A percentile compares a stretch with the other conserved stretches of the same genome.
phyloP scores from a whole-genome alignment of 2,113 vertebrate species.

The Hippocampus mohnikei region DNA sequence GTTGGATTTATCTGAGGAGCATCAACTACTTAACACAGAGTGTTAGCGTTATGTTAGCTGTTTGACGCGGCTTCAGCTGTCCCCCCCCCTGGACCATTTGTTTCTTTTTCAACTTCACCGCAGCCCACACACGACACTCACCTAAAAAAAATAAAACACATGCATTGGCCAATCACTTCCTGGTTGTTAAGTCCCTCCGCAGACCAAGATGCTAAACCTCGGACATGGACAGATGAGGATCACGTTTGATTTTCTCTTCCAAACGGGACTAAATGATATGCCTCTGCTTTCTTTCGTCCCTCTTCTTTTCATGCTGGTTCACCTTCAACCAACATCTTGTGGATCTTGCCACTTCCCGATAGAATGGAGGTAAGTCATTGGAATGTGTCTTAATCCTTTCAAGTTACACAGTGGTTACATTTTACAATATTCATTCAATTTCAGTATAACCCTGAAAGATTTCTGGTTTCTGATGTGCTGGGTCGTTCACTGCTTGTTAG shows the following conservation, averaged over 20 bases:
- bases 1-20: neutral
- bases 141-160: conserved; percentile 33
- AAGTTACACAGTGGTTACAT: conserved; percentile 1
- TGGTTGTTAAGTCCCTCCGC: conserved; percentile 17
- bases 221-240: conserved; percentile 25
- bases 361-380: conserved; percentile 68
- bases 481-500: neutral
- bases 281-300: conserved; percentile 12
- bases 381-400: neutral
- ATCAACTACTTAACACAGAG: neutral
- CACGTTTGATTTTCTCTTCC: conserved; percentile 30
- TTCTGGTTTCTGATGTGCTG: neutral
- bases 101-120: conserved; percentile 15
- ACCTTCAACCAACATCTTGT: conserved; percentile 38
- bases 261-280: conserved; percentile 6
- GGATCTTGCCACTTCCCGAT: conserved; percentile 55
- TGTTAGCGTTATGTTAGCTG: conserved; percentile 38
- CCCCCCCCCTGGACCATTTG: conserved; percentile 57
- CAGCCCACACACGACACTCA: conserved; percentile 9
- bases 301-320: conserved; percentile 21
- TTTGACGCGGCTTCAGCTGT: conserved; percentile 56
- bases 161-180: conserved; percentile 22
- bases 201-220: conserved; percentile 1
- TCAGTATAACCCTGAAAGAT: neutral
- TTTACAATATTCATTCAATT: neutral